Evolutionary conservation across 2,113 vertebrate genomes (phyloP).

Genomic region (Zapornia atra): DNA sequence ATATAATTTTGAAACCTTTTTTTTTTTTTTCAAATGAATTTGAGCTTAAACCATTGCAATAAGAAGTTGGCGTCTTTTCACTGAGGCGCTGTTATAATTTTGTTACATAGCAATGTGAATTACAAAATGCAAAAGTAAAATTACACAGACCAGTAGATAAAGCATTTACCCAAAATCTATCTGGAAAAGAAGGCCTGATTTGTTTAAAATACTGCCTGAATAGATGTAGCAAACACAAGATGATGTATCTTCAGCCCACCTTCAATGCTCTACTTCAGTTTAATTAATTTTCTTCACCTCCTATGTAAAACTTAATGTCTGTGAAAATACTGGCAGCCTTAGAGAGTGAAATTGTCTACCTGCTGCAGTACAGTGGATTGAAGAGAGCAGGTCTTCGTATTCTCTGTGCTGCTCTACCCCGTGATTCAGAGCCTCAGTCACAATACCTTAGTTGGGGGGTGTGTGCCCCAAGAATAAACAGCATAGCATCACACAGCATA

Average conservation of each 20-base stretch:
- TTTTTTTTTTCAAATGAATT: constrained; percentile 28
- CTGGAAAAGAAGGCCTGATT: background rate
- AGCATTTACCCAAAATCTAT: background rate
- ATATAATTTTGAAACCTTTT: background rate
- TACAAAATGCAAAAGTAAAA: constrained; percentile 45
- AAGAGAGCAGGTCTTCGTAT: background rate
- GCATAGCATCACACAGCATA: background rate
- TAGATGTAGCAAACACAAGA: background rate
- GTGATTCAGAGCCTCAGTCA: background rate
- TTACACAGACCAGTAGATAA: constrained; percentile 6
- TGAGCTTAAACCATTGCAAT: constrained; percentile 2
- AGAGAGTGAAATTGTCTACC: background rate
- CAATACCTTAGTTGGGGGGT: background rate
- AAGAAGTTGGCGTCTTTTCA: constrained; percentile 28
- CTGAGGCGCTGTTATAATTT: background rate
- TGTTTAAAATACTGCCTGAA: background rate
- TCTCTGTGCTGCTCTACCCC: background rate
- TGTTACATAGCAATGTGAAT: background rate
- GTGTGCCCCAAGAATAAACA: background rate
- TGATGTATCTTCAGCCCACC: background rate
- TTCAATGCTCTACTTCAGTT: background rate
- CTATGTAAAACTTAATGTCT: background rate
- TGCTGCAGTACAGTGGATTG: background rate
- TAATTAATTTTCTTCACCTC: constrained; percentile 32
- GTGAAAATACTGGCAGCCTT: background rate